phyloP scores from a whole-genome alignment of 1,140 invertebrate genomes.

The Drosophila willistoni region DNA sequence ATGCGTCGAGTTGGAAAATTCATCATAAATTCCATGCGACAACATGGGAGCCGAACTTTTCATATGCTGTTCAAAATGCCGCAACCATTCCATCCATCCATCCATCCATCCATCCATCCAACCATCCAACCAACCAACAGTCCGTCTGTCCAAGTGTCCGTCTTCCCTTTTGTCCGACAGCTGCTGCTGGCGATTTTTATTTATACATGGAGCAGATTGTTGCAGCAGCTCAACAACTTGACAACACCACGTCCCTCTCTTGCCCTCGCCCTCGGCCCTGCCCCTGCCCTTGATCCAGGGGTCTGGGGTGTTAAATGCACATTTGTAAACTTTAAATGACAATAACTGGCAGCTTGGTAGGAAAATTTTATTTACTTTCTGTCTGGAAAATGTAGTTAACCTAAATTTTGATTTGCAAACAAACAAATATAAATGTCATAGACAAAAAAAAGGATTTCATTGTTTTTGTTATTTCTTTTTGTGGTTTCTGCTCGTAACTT shows the following conservation, averaged over 20 bases:
- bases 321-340: slow-evolving; percentile 66
- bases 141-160: neutral
- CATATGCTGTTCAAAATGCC: slow-evolving; percentile 64
- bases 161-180: slow-evolving; percentile 30
- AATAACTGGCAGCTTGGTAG: slow-evolving; percentile 55
- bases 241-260: neutral
- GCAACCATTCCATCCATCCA: slow-evolving; percentile 34
- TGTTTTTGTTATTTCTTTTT: neutral
- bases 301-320: slow-evolving; percentile 60
- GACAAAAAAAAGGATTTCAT: slow-evolving; percentile 1
- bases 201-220: slow-evolving; percentile 47
- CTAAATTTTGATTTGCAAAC: slow-evolving; percentile 59
- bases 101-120: slow-evolving; percentile 26
- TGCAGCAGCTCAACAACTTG: slow-evolving; percentile 49
- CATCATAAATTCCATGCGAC: slow-evolving; percentile 79
- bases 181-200: slow-evolving; percentile 57
- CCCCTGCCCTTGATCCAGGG: slow-evolving; percentile 2
- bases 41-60: slow-evolving; percentile 74
- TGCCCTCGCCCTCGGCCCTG: neutral
- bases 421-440: slow-evolving; percentile 46
- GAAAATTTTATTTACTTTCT: slow-evolving; percentile 44
- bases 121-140: slow-evolving; percentile 10
- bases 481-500: slow-evolving; percentile 13
- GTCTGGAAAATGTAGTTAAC: slow-evolving; percentile 47
- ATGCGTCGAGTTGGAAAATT: slow-evolving; percentile 77